A percentile compares a stretch with the other conserved stretches of the same genome.
Conservation (phyloP, 2,113 vertebrate genomes). For the Piaya cayana region DNA sequence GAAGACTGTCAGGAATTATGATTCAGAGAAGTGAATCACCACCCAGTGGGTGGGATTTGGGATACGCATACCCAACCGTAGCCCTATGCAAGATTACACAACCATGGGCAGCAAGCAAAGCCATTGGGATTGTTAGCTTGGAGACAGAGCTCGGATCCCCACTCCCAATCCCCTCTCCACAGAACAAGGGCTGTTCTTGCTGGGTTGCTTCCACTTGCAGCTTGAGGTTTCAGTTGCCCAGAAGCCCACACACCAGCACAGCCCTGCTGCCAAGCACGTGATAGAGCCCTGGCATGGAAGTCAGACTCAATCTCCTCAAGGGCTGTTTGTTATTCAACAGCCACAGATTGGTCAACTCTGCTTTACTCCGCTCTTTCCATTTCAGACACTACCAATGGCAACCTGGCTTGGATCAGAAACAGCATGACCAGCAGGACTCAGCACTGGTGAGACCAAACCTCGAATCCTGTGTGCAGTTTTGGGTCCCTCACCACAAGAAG, state of each 20-base stretch:
- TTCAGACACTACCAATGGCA: neutral
- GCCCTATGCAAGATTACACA: conserved; percentile 11
- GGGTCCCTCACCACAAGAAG: no score
- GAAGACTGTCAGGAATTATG: conserved; percentile 55
- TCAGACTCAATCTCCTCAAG: neutral
- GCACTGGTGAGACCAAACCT: no score
- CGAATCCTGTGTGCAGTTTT: no score
- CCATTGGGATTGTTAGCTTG: neutral
- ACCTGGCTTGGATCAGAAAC: no score
- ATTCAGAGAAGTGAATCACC: conserved; percentile 59
- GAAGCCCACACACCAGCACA: conserved; percentile 53
- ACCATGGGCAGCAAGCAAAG: neutral
- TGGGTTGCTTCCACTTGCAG: conserved; percentile 32
- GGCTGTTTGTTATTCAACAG: conserved; percentile 36
- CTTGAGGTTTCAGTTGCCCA: conserved; percentile 36
- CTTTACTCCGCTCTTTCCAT: neutral
- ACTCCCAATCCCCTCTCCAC: neutral
- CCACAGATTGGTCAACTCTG: neutral
- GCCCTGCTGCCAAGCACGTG: conserved; percentile 32
- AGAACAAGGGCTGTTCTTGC: neutral
- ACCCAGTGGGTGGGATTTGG: neutral
- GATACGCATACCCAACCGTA: neutral
- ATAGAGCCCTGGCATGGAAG: conserved; percentile 32
- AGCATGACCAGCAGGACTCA: no score
- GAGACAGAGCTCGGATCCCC: neutral